These are phyloP conservation scores for Pachyseris speciosa DNA, from an alignment of 64 coral and sea anemone genomes.

Conservation along the genomic window DNA sequence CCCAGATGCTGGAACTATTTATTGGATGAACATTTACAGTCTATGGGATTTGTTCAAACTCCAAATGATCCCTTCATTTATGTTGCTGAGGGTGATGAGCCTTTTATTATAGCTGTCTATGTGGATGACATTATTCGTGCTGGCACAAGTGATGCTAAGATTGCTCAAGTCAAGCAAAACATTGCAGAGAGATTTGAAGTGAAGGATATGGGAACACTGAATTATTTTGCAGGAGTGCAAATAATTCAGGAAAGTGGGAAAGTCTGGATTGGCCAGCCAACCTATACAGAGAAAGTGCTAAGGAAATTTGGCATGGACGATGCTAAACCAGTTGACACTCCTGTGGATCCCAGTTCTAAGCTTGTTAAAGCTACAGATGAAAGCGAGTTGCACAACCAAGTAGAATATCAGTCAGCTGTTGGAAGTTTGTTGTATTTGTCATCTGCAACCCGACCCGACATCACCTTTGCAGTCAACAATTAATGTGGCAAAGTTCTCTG, in stretches of 20 bases:
- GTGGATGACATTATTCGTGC: no score
- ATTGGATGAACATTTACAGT: no score
- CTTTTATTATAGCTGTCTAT: no score
- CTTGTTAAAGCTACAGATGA: constrained; percentile 31
- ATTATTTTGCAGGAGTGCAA: constrained; percentile 67
- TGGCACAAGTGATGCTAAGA: no score
- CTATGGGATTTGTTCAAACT: no score
- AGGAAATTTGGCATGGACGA: constrained; percentile 68
- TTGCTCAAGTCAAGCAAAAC: no score
- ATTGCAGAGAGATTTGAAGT: no score
- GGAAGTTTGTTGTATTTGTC: constrained; percentile 55
- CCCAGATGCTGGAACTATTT: no score
- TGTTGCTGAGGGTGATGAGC: no score
- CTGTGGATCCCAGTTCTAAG: constrained; percentile 57
- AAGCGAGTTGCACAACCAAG: constrained; percentile 5
- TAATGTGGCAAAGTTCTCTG: constrained; percentile 55
- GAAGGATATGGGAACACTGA: constrained; percentile 69
- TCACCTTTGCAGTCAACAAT: constrained; percentile 64
- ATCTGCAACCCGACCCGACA: constrained; percentile 49
- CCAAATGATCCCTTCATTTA: no score
- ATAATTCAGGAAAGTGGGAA: no score
- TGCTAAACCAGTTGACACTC: constrained; percentile 57
- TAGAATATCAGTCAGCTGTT: constrained; percentile 62
- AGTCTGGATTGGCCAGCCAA: no score
- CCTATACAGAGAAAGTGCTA: constrained; percentile 58